A percentile compares a stretch with the other conserved stretches of the same genome.
Evolutionary conservation across 2,797 vertebrate species (phyloP).

Genomic region (Melanotaenia pygmaea): DNA sequence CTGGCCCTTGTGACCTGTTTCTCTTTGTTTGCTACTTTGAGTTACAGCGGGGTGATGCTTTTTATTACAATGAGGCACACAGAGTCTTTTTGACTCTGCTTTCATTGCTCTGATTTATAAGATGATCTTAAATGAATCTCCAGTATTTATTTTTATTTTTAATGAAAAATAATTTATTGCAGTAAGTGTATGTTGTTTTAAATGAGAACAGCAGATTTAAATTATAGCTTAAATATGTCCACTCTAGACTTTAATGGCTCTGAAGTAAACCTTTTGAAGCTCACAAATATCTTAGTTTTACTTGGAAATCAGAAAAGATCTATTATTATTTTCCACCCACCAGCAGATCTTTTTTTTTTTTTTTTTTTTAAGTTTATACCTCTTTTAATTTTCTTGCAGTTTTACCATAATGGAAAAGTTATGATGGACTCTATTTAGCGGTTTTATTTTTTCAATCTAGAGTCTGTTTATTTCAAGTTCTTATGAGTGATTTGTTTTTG

Average conservation of each 20-base stretch:
- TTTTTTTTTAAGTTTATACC: background rate
- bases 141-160: slow-evolving; percentile 50
- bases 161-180: slow-evolving; percentile 15
- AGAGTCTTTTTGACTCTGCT: slow-evolving; percentile 26
- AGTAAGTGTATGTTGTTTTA: background rate
- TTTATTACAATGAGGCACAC: slow-evolving; percentile 25
- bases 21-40: slow-evolving; percentile 75
- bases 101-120: slow-evolving; percentile 45
- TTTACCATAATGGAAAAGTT: background rate
- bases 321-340: background rate
- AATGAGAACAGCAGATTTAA: background rate
- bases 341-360: background rate
- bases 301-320: background rate
- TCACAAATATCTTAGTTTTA: background rate
- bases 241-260: background rate
- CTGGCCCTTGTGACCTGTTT: slow-evolving; percentile 58
- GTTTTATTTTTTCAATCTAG: background rate
- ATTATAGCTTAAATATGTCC: background rate
- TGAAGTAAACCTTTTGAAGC: background rate
- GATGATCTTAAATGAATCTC: slow-evolving; percentile 31
- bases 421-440: background rate
- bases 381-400: background rate
- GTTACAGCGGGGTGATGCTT: slow-evolving; percentile 57
- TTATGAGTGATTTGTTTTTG: background rate
- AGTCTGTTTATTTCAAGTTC: background rate